A percentile compares a stretch with the other conserved stretches of the same genome.
Conservation (phyloP, 1,140 invertebrate species). For the Sycophaga agraensis region DNA sequence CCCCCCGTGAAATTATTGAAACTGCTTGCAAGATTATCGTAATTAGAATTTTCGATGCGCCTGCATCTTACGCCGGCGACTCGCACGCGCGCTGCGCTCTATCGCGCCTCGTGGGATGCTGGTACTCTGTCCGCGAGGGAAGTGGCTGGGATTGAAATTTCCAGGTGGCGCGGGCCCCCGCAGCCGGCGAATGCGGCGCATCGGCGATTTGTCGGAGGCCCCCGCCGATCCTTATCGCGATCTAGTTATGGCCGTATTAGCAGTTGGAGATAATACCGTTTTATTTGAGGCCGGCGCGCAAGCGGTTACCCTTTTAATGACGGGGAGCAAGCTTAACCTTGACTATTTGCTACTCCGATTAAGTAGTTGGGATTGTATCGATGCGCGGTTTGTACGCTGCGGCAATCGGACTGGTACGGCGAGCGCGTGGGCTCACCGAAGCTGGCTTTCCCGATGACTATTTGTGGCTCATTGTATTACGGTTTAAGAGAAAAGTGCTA, state of each 20-base stretch:
- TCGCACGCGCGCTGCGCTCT: neutral
- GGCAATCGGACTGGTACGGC: too few relatives aligned
- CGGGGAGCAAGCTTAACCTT: neutral
- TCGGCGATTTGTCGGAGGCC: slow-evolving; percentile 12
- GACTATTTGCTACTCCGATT: neutral
- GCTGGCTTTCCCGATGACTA: too few relatives aligned
- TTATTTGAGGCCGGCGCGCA: too few relatives aligned
- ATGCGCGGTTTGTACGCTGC: too few relatives aligned
- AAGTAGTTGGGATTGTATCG: too few relatives aligned
- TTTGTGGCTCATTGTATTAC: too few relatives aligned
- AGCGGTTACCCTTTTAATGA: too few relatives aligned
- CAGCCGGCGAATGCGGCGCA: slow-evolving; percentile 4
- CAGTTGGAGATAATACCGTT: too few relatives aligned
- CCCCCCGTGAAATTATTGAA: slow-evolving; percentile 21
- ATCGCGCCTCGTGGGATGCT: neutral
- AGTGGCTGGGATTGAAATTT: neutral
- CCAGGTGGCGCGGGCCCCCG: too few relatives aligned
- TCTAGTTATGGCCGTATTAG: neutral
- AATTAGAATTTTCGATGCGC: slow-evolving; percentile 27
- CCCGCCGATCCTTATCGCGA: neutral
- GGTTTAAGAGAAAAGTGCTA: too few relatives aligned
- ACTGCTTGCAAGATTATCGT: neutral
- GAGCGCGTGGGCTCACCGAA: too few relatives aligned
- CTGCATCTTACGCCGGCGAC: too few relatives aligned
- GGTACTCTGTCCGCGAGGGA: neutral